phyloP scores from a whole-genome alignment of 2,797 vertebrate genomes.

The Alectoris magna region DNA sequence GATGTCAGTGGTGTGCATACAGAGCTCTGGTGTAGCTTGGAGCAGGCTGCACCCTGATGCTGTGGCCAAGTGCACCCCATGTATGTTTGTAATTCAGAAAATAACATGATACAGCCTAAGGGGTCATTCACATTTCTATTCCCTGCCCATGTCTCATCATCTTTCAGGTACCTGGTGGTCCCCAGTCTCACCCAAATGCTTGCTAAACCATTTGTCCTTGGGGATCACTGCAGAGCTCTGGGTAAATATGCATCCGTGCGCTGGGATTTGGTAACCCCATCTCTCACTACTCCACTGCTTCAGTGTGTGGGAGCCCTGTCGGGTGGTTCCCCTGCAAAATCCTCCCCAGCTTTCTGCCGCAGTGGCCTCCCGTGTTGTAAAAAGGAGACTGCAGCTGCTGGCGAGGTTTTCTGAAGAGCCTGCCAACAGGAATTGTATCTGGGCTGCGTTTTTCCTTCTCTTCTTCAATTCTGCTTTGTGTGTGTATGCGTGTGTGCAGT shows the following conservation, averaged over 20 bases:
- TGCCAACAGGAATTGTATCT: not conserved
- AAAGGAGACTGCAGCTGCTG: not conserved
- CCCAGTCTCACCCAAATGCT: not conserved
- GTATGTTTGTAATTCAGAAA: slow-evolving; percentile 11
- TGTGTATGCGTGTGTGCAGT: rapidly evolving
- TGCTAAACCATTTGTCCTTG: not conserved
- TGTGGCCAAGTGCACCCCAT: not conserved
- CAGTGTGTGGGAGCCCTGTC: not conserved
- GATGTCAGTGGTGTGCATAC: not conserved
- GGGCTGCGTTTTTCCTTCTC: not conserved
- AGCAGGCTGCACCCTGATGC: not conserved
- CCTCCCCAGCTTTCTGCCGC: not conserved
- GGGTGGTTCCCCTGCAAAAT: not conserved
- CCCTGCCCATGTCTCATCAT: not conserved
- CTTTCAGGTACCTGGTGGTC: not conserved
- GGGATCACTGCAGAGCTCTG: not conserved
- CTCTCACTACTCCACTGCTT: not conserved
- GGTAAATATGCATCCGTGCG: not conserved
- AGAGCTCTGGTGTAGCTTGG: rapidly evolving
- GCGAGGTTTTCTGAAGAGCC: not conserved
- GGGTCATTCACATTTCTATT: not conserved
- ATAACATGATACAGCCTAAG: not conserved
- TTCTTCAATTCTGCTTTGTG: not conserved
- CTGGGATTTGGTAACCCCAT: not conserved
- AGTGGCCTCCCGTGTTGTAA: not conserved